phyloP scores from a whole-genome alignment of 2,113 vertebrate species.

The Caranx ignobilis region DNA sequence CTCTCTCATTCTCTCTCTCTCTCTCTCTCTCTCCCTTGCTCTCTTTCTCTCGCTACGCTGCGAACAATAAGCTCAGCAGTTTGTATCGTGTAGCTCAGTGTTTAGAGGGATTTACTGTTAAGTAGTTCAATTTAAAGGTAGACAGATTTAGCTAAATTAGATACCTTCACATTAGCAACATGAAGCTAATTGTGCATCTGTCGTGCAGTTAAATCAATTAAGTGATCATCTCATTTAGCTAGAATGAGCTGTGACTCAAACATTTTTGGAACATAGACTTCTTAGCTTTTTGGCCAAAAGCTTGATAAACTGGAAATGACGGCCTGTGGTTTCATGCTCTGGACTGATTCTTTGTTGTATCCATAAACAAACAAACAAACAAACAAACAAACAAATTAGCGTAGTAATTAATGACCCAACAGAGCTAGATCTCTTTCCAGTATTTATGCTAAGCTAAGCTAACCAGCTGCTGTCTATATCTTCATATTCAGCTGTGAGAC shows the following conservation, averaged over 20 bases:
- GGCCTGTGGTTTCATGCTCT: background rate
- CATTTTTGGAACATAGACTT: background rate
- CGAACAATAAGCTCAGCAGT: conserved; percentile 12
- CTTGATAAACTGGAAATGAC: background rate
- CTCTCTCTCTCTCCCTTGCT: conserved; percentile 5
- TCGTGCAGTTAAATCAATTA: background rate
- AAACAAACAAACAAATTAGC: background rate
- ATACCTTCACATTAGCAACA: background rate
- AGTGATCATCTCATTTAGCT: background rate
- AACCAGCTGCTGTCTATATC: background rate
- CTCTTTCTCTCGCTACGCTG: background rate
- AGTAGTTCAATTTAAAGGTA: background rate
- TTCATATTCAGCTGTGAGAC: background rate
- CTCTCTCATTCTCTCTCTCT: conserved; percentile 1
- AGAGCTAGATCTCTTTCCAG: background rate
- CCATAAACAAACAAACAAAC: background rate
- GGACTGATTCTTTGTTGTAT: background rate
- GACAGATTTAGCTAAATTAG: background rate
- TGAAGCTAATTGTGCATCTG: background rate
- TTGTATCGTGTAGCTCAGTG: background rate
- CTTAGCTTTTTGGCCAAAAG: background rate
- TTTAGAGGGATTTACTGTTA: background rate
- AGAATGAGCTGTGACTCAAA: background rate
- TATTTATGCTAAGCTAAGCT: background rate
- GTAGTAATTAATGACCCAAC: background rate